Evolutionary conservation across 2,888 invertebrate genomes (phyloP).

Genomic region (Pristionchus entomophagus): DNA sequence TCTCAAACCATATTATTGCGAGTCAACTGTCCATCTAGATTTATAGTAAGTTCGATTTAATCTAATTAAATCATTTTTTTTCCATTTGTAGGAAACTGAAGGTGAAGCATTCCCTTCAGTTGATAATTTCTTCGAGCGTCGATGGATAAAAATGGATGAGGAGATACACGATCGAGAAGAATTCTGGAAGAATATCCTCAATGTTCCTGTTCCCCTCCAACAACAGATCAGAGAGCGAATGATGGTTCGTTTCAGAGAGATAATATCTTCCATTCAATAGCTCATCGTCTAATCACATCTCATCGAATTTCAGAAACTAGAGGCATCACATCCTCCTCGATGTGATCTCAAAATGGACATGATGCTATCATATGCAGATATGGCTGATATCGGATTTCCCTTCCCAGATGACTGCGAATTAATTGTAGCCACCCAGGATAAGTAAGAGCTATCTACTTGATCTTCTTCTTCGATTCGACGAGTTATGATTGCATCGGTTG

Average conservation of each 20-base stretch:
- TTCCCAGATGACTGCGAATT: slow-evolving; percentile 45
- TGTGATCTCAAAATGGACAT: slow-evolving; percentile 44
- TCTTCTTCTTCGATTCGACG: no score
- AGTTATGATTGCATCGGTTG: no score
- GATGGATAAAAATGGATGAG: slow-evolving; percentile 59
- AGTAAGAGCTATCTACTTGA: no score
- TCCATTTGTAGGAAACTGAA: slow-evolving; percentile 57
- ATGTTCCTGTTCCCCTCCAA: slow-evolving; percentile 58
- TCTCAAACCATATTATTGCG: slow-evolving; percentile 65
- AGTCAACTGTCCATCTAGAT: slow-evolving; percentile 61
- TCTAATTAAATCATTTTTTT: background rate
- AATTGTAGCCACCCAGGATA: slow-evolving; percentile 42
- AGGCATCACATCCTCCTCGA: background rate
- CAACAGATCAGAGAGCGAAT: slow-evolving; percentile 59
- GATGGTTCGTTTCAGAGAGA: slow-evolving; percentile 45
- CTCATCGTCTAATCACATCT: no score
- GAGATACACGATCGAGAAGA: slow-evolving; percentile 51
- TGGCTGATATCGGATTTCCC: slow-evolving; percentile 48
- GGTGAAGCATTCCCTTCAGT: slow-evolving; percentile 54
- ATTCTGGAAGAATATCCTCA: slow-evolving; percentile 65
- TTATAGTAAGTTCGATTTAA: slow-evolving; percentile 59
- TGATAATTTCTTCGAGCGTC: slow-evolving; percentile 62
- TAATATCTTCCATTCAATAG: no score
- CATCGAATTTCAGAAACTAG: slow-evolving; percentile 30
- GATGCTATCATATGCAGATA: slow-evolving; percentile 31